phyloP scores from a whole-genome alignment of 2,113 vertebrate genomes.

The Podilymbus podiceps region DNA sequence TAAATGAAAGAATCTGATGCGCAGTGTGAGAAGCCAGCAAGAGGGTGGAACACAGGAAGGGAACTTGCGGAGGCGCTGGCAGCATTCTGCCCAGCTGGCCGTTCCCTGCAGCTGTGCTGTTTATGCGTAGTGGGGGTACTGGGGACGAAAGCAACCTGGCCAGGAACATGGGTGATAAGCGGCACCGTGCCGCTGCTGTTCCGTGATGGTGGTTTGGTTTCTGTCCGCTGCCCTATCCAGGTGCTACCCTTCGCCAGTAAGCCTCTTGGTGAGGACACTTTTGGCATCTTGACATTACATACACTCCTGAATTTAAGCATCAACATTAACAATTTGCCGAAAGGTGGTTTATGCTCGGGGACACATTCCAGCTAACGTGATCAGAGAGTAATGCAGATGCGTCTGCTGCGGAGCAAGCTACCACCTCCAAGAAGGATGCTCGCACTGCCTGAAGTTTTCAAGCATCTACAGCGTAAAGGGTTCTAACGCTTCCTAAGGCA shows the following conservation, averaged over 20 bases:
- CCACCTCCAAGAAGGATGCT: not conserved
- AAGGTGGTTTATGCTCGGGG: not conserved
- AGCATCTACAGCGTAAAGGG: not conserved
- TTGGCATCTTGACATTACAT: not conserved
- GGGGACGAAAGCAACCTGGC: not conserved
- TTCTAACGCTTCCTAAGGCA: not conserved
- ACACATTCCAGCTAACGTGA: not conserved
- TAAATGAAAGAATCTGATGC: not conserved
- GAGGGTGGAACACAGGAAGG: not conserved
- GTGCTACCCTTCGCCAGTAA: not conserved
- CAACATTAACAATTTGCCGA: not conserved
- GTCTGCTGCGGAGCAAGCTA: not conserved
- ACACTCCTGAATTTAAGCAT: not conserved
- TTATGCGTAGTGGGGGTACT: not conserved
- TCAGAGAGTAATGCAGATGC: not conserved
- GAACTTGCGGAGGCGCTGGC: rapidly evolving
- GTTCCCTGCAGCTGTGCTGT: not conserved
- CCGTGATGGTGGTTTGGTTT: not conserved
- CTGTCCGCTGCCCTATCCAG: not conserved
- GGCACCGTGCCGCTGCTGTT: not conserved
- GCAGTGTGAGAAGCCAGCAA: not conserved
- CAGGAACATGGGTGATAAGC: not conserved
- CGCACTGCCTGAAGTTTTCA: not conserved
- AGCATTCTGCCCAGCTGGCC: not conserved
- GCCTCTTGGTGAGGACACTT: not conserved